Evolutionary conservation across 2,888 invertebrate species (phyloP), one percentile per base, ranked within the genome.

Genomic region (Orchestes rusci): DNA sequence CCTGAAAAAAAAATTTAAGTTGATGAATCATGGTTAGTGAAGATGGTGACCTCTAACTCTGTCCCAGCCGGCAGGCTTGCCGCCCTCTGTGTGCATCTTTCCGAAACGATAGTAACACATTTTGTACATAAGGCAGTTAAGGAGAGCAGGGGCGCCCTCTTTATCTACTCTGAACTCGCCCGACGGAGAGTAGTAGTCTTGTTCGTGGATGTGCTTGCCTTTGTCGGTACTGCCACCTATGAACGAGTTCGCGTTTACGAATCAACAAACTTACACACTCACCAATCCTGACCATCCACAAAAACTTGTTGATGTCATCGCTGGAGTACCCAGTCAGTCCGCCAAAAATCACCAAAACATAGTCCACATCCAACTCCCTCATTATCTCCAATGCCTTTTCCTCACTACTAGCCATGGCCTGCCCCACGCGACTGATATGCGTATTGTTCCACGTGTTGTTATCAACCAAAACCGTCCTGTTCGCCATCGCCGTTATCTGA

Each of bases 391-490:
- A 96, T 0, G 97, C 96, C 62, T 88, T 86, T 55, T 95, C 94
- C 68, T 99, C 97, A 0, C 87, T 79, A 34, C 94, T 94, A 1
- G 97, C 93, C 96, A 97, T 97, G 2, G 97, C 97, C 69, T 97
- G 95, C 0, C 96, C 96, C 1, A 97, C 96, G 51, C 95, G 76
- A 53, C 65, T 96, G 61, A 97, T 97, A 69, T 96, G 97, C 10
- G 96, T 97, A 69, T 99, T 99, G 70, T 97, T 99, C 97, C 97
- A 99, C 1, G 97, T 99, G 64, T 99, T 97, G 68, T 99, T 99
- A 67, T 97, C 97, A 40, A 99, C 97, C 56, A 97, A 76, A 57
- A 96, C 94, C 0, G 97, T 96, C 31, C 65, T 76, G 72, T 97
- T 97, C 12, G 96, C 97, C 96, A 99, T 97, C 1, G 96, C 95